Base-by-base conservation (phyloP, 2,113 vertebrate species). In the Oreochromis tanganicae region DNA sequence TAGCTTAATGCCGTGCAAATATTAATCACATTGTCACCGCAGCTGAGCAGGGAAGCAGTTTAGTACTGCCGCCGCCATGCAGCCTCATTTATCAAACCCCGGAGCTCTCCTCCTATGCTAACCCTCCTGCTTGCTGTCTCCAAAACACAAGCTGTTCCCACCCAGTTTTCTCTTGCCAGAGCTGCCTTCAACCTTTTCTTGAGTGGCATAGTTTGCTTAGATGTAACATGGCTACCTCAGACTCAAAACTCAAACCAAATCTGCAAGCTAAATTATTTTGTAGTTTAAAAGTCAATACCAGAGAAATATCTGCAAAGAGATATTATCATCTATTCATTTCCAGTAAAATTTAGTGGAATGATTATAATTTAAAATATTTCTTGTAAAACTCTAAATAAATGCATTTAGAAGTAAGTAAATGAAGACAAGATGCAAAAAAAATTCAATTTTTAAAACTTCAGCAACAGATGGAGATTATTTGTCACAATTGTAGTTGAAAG, bases 1-100 rank as follows among this genome's bases (percentile, higher is more conserved):
- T 96, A 95, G 93, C 93, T 94, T 86, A 94, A 95, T 95, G 93
- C 93, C 73, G 83, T 85, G 93, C 89, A 94, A 96, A 96, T 96
- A 96, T 96, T 96, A 96, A 96, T 96, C 96, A 96, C 92, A 93
- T 92, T 96, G 96, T 96, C 95, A 96, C 92, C 90, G 88, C 88
- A 89, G 94, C 96, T 94, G 95, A 96, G 95, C 90, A 85, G 93
- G 90, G 91, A 95, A 95, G 94, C 93, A 92, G 93, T 96, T 96
- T 95, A 93, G 94, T 88, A 83, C 91, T 84, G 93, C 93, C 92
- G 89, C 91, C 84, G 46, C 91, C 91, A 55, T 83, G 48, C 89
- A 89, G 94, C 84, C 94, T 95, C 93, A 96, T 96, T 96, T 93
- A 96, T 96, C 95, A 96, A 95, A 94, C 89, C 89, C 94, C 9